phyloP scores from a whole-genome alignment of 2,888 invertebrate species.

The Syrphus vitripennis region DNA sequence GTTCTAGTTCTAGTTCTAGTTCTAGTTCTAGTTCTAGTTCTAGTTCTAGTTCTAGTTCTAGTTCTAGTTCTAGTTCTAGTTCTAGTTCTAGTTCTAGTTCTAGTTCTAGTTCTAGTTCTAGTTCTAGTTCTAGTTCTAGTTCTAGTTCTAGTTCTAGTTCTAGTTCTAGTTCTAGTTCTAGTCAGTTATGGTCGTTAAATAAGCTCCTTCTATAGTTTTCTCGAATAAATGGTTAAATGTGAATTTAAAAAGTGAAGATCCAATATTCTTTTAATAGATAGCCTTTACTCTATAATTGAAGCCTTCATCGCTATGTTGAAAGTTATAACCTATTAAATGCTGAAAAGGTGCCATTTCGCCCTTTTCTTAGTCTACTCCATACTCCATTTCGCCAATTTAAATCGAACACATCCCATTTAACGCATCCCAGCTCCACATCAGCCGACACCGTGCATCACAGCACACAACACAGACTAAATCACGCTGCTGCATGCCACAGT shows the following conservation, averaged over 20 bases:
- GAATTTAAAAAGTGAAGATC: neutral
- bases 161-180: no score
- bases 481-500: slow-evolving; percentile 27
- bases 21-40: no score
- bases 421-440: slow-evolving; percentile 8
- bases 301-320: slow-evolving; percentile 25
- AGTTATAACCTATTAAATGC: slow-evolving; percentile 31
- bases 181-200: no score
- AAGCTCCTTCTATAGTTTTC: no score
- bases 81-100: no score
- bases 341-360: slow-evolving; percentile 19
- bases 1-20: no score
- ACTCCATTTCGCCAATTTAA: slow-evolving; percentile 26
- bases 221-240: neutral
- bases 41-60: no score
- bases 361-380: neutral
- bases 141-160: no score
- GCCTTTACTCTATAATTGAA: slow-evolving; percentile 2
- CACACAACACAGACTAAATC: neutral
- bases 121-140: no score
- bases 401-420: slow-evolving; percentile 40
- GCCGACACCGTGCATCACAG: neutral
- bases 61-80: no score
- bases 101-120: no score
- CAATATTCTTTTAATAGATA: neutral